A percentile compares a stretch with the other conserved stretches of the same genome.
Conservation (phyloP, 2,888 invertebrate genomes). For the Xanthorhoe spadicearia region DNA sequence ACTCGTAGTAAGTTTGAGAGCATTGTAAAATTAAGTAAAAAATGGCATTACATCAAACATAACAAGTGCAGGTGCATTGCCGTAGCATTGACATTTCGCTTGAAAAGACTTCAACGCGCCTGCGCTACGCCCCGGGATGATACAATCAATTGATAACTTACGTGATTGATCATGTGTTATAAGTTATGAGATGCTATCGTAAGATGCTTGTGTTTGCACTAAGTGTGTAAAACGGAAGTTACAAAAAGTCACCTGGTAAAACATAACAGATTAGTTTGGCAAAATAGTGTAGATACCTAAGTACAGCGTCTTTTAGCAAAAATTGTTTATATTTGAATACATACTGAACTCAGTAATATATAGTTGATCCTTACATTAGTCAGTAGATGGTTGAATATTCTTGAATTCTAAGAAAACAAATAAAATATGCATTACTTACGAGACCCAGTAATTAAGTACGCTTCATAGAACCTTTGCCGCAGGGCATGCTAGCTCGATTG, state of each 20-base stretch:
- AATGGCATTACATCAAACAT: too few species aligned
- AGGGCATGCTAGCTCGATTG: conserved; percentile 25
- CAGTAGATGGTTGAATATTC: neutral
- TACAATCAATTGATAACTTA: conserved; percentile 1
- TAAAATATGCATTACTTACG: neutral
- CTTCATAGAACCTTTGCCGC: conserved; percentile 23
- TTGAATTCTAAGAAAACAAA: neutral
- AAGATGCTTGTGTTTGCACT: neutral
- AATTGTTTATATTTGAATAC: too few species aligned
- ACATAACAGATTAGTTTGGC: too few species aligned
- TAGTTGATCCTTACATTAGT: neutral
- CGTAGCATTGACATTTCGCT: conserved; percentile 3
- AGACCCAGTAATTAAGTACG: conserved; percentile 22
- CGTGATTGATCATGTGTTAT: neutral
- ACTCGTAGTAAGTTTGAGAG: too few species aligned
- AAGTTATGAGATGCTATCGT: neutral
- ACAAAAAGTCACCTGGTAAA: too few species aligned
- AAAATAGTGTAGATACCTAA: too few species aligned
- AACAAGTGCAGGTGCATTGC: neutral
- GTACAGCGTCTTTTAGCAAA: too few species aligned
- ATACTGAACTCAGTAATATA: too few species aligned
- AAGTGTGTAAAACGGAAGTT: neutral
- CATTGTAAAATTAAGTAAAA: too few species aligned
- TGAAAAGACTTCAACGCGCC: conserved; percentile 61
- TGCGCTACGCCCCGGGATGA: conserved; percentile 15